Base-by-base conservation (phyloP, 1,140 invertebrate genomes). In the Luehdorfia chinensis region DNA sequence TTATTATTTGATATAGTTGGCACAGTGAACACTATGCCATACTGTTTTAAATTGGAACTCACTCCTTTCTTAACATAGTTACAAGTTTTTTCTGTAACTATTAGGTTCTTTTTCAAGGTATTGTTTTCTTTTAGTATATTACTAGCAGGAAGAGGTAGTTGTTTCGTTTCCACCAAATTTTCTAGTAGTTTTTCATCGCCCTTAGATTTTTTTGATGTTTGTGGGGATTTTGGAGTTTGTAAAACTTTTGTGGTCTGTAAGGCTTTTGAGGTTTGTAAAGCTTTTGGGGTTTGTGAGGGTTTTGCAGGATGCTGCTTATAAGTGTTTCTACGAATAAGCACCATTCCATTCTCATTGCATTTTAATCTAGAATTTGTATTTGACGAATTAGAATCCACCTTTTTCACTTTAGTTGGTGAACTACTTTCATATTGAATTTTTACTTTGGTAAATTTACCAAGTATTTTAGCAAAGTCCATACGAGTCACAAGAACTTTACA, bases 291-390 rank as follows among this genome's bases (percentile, higher is more conserved):
- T 27, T 27, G 25, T 1, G 2, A 7, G 11, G 25, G 4, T 27
- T 27, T 77, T 2, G 60, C 61, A 7, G 84, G 66, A 44, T 76
- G 66, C 36, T 74, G 60, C 9, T 43, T 43, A 44, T 71, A 84
- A 15, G 70, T 56, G 36, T 72, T 74, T 47, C 70, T 75, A 33
- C 71, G 78, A 33, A 84, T 39, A n/a, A 75, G 47, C 3, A 87
- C 77, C 75, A 87, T 75, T 4, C 87, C 87, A 76, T 88, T 87
- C 58, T 87, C 85, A 54, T 81, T 87, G 9, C 58, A 75, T 62
- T 77, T 81, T 53, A 84, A 57, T 19, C 66, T 78, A 7, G 71
- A 44, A 47, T 67, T 80, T 25, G 63, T 33, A 43, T 55, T 72
- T n/a, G 65, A 52, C 14, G 63, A 55, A 33, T 47, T 15, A 9